Evolutionary conservation across 2,797 vertebrate species (phyloP), one percentile per base, ranked within the genome.

Genomic region (Schizopygopsis pylzovi): DNA sequence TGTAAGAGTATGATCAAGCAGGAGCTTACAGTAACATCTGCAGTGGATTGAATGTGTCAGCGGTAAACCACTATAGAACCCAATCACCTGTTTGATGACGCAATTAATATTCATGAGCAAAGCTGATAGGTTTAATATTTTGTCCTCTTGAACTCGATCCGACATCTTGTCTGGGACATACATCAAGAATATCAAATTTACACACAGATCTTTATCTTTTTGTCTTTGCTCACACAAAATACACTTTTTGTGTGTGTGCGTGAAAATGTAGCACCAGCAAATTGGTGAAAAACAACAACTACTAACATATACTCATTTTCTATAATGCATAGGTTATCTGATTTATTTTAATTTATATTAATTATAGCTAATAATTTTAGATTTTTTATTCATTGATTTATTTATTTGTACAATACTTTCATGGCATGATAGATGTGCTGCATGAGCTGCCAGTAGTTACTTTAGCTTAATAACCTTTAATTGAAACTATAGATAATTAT

Each of bases 381-480:
- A 10, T 59, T n/a, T 22, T 4, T 56, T 22, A 10, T 22, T 28
- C 33, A 33, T 33, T 33, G 33, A 33, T 33, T 33, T 1, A 28
- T 4, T 28, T 63, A 13, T 13, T 61, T 25, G 16, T 5, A 16
- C 2, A 65, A 8, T 25, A 45, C 12, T 49, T 10, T 39, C 2
- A 39, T 68, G 28, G 13, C 33, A 52, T 28, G 15, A 71, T 45
- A 22, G 10, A 1, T 47, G 37, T 73, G n/a, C 52, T 61, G 10
- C 43, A 18, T 43, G n/a, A 72, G 28, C 63, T 52, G 45, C 12
- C 63, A 39, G 63, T 56, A 71, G 15, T 47, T 65, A 20, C 20
- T 65, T 65, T 25, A 18, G 12, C 39, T 75, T 82, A 43, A 15
- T 61, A 72, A 73, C 52, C 68, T 72, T 82, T 82, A 25, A 71